phyloP scores from a whole-genome alignment of 2,888 invertebrate genomes.

The Hermodice carunculata region DNA sequence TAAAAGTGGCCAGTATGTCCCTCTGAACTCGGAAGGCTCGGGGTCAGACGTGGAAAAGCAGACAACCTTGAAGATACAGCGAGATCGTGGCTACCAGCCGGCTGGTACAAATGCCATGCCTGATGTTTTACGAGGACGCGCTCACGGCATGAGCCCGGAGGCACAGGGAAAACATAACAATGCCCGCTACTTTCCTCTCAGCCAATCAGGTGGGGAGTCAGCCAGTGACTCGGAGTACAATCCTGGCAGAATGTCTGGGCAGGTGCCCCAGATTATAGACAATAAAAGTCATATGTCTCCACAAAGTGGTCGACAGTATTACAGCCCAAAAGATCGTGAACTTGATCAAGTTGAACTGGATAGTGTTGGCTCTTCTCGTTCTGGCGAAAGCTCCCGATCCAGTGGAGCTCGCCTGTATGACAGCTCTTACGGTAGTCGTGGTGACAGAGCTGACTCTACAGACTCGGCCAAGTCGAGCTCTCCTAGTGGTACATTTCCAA shows the following conservation, averaged over 20 bases:
- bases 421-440: conserved; percentile 20
- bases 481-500: conserved; percentile 17
- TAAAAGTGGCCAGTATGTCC: conserved; percentile 33
- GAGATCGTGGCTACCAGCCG: too few relatives aligned
- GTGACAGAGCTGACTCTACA: conserved; percentile 16
- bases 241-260: too few relatives aligned
- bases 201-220: too few relatives aligned
- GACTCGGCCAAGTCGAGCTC: conserved; percentile 26
- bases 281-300: too few relatives aligned
- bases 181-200: too few relatives aligned
- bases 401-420: conserved; percentile 25
- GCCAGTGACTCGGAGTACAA: too few relatives aligned
- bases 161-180: too few relatives aligned
- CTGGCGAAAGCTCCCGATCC: conserved; percentile 28
- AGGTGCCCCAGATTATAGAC: too few relatives aligned
- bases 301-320: too few relatives aligned
- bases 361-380: conserved; percentile 35
- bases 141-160: too few relatives aligned
- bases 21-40: conserved; percentile 25
- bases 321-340: too few relatives aligned
- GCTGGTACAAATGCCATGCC: too few relatives aligned
- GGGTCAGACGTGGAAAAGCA: conserved; percentile 21
- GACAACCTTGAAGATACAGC: conserved; percentile 20
- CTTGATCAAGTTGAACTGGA: conserved; percentile 33
- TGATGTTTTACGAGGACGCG: conserved; percentile 27